Base-by-base conservation (phyloP, 2,113 vertebrate genomes). In the Cochlearius cochlearius region DNA sequence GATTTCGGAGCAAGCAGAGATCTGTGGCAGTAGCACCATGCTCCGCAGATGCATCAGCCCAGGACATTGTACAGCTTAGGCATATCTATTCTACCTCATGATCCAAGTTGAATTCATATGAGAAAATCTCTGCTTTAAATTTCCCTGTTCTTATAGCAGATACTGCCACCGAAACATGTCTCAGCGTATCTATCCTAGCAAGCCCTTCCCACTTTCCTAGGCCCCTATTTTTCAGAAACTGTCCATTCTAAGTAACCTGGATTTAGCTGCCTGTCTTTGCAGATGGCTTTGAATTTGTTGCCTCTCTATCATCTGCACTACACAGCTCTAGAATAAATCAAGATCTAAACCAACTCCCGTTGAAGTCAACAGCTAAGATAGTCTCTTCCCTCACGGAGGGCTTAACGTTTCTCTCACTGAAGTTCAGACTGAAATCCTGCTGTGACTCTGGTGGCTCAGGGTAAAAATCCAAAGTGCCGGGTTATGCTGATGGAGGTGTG, bases 261-360 rank as follows among this genome's bases (percentile, higher is more conserved):
- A 68, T 66, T 91, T 76, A 94, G 67, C 18, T 39, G 36, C 43
- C 68, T 94, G 25, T 72, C 41, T 78, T 81, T 58, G 50, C 11
- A 75, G 56, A 20, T 45, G 56, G 50, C 56, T 90, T 47, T 64
- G 67, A 52, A 86, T 86, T 86, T 71, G 47, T 58, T 94, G n/a
- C 43, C 29, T 79, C 47, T 78, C 19, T 63, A 27, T n/a, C 55
- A 27, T n/a, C 55, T 79, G 27, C 43, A 47, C 47, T 39, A 11
- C 47, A 49, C 12, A 82, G 4, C 26, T 85, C 39, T 34, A 82
- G 56, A 78, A 82, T 87, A 90, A 93, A 94, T 95, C 71, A 92
- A 82, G 85, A 52, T 23, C 34, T 86, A 72, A 76, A 63, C 34
- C 62, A 88, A 26, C 41, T 88, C 58, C 29, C 15, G 34, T 83